These are phyloP conservation scores for Scaeva pyrastri DNA, from an alignment of 2,888 invertebrate species.

Conservation along the genomic window DNA sequence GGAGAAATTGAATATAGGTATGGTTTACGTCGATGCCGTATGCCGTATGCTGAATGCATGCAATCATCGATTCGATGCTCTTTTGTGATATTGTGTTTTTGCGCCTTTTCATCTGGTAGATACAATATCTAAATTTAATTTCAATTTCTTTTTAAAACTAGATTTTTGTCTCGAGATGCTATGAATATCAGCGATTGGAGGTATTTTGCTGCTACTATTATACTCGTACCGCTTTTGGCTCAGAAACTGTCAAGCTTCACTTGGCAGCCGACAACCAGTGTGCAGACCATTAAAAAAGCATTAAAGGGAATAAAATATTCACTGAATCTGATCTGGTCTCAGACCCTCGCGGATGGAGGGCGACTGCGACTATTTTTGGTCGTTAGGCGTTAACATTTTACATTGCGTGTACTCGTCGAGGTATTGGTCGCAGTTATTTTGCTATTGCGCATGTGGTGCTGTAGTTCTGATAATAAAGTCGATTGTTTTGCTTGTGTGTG, in stretches of 20 bases:
- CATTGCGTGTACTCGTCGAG: constrained; percentile 56
- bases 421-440: constrained; percentile 53
- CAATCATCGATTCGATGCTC: constrained; percentile 33
- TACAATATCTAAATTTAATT: constrained; percentile 69
- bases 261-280: constrained; percentile 63
- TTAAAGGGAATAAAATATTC: constrained; percentile 74
- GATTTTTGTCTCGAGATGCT: constrained; percentile 50
- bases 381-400: constrained; percentile 71
- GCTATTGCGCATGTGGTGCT: constrained; percentile 58
- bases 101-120: constrained; percentile 21
- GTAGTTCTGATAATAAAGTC: constrained; percentile 70
- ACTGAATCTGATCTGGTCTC: constrained; percentile 24
- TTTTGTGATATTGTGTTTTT: constrained; percentile 19
- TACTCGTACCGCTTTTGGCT: constrained; percentile 7
- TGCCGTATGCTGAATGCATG: constrained; percentile 42
- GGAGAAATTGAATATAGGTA: constrained; percentile 58
- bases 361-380: constrained; percentile 42
- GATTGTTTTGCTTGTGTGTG: constrained; percentile 22
- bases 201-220: constrained; percentile 18
- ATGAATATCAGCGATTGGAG: constrained; percentile 11
- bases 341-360: neutral
- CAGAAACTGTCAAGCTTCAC: constrained; percentile 50
- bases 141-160: constrained; percentile 66
- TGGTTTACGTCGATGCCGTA: neutral
- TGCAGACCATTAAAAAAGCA: constrained; percentile 71